Evolutionary conservation across 2,797 vertebrate genomes (phyloP), one percentile per base, ranked within the genome.

Genomic region (Eidolon dupreanum): DNA sequence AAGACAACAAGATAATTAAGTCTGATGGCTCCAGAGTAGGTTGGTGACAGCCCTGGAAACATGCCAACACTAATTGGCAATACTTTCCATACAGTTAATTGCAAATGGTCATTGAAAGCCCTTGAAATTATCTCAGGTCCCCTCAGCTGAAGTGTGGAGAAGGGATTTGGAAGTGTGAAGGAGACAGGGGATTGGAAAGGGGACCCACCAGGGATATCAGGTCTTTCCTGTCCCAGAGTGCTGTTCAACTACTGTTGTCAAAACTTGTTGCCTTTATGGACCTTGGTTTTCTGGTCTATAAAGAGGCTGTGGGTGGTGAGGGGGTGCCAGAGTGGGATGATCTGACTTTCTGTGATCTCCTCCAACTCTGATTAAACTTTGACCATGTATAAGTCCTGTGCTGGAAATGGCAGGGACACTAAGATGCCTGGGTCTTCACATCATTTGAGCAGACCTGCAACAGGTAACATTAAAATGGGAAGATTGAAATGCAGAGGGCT

Each of bases 91-190:
- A 92, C 83, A 95, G 97, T 97, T 98, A 98, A 97, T 97, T 97
- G 95, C 81, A 98, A 98, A 97, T 65, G 97, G 94, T 68, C 95
- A 74, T 90, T 97, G 94, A 96, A 94, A 98, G 96, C 81, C 98
- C 97, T 98, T 97, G 94, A 96, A 97, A 98, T 97, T 82, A 96
- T 94, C 96, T 97, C 81, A 66, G 2, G 82, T 93, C 94, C 88
- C n/a, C 96, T 97, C 91, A 77, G 94, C 97, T 79, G 38, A 97
- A 95, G 96, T 96, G 79, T 88, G 95, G 96, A 97, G 93, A 98
- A 98, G 13, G 97, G 97, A 98, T 98, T 98, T 97, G 88, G 79
- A 90, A 98, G 96, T 95, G 97, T 97, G 98, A 98, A 98, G 97
- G 97, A 97, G 86, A 93, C 75, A 33, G 43, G 22, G 75, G 53